phyloP scores from a whole-genome alignment of 2,888 invertebrate species.

The Pecten maximus region DNA sequence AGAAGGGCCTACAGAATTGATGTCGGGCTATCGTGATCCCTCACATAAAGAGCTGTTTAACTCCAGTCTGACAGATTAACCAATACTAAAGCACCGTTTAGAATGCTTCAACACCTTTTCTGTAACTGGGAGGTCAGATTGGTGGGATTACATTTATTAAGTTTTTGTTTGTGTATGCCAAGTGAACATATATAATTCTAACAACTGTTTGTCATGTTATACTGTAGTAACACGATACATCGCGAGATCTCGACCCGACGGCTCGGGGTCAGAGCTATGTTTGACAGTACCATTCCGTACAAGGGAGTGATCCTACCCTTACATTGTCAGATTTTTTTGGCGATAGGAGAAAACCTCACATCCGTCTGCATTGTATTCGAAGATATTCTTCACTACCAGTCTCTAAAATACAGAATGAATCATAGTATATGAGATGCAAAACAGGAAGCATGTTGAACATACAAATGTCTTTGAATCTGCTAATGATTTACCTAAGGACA shows the following conservation, averaged over 20 bases:
- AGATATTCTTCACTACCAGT: too few relatives aligned
- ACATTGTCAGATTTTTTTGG: neutral
- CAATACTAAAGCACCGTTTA: conserved; percentile 1
- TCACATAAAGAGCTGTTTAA: neutral
- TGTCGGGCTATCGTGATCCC: neutral
- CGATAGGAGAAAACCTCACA: neutral
- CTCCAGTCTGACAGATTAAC: conserved; percentile 15
- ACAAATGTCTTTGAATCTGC: too few relatives aligned
- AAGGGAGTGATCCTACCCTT: neutral
- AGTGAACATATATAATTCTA: neutral
- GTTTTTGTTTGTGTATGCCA: conserved; percentile 27
- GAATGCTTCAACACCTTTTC: conserved; percentile 33
- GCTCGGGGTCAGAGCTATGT: neutral
- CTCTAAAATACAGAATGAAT: too few relatives aligned
- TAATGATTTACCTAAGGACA: too few relatives aligned
- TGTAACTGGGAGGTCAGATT: conserved; percentile 17
- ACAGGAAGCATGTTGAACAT: too few relatives aligned
- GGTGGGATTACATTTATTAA: conserved; percentile 7
- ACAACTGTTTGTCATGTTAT: conserved; percentile 33
- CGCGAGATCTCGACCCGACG: conserved; percentile 9
- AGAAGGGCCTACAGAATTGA: neutral
- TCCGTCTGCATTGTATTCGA: neutral
- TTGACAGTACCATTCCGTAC: conserved; percentile 28
- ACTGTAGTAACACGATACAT: conserved; percentile 13
- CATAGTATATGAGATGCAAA: too few relatives aligned